phyloP scores from a whole-genome alignment of 2,888 invertebrate species.

The Sarcophaga variegata region DNA sequence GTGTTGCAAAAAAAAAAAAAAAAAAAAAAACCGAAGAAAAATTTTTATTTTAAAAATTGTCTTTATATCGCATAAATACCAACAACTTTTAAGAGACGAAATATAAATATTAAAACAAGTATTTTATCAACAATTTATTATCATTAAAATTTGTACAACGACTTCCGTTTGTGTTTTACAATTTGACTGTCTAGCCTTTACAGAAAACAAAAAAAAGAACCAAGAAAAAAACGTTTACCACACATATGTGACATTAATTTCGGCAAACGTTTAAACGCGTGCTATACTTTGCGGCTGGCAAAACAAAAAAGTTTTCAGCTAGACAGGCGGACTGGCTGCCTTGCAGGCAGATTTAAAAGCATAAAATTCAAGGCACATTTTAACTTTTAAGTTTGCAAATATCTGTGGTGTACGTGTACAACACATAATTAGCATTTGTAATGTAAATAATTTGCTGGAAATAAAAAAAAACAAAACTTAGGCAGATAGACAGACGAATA shows the following conservation, averaged over 20 bases:
- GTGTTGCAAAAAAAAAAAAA: too few relatives aligned
- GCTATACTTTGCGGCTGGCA: conserved; percentile 30
- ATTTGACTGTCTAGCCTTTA: conserved; percentile 24
- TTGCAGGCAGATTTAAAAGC: background rate
- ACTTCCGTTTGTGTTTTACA: conserved; percentile 48
- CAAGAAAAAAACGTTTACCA: conserved; percentile 19
- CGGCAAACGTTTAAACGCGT: conserved; percentile 55
- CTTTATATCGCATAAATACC: background rate
- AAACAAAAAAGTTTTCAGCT: conserved; percentile 2
- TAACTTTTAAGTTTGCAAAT: conserved; percentile 7
- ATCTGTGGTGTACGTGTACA: background rate
- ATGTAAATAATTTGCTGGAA: conserved; percentile 31
- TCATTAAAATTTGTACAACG: conserved; percentile 18
- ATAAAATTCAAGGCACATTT: conserved; percentile 39
- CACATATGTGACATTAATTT: conserved; percentile 53
- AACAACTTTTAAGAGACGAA: background rate
- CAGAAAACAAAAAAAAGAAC: conserved; percentile 7
- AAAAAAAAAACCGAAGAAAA: too few relatives aligned
- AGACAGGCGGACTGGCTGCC: conserved; percentile 4
- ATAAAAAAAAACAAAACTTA: background rate
- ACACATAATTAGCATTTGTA: conserved; percentile 51
- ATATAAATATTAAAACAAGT: conserved; percentile 20
- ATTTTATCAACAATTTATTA: conserved; percentile 22
- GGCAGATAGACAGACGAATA: background rate
- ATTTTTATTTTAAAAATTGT: background rate